Conservation (phyloP, 2,113 vertebrate species). For the Cyprinodon tularosa region DNA sequence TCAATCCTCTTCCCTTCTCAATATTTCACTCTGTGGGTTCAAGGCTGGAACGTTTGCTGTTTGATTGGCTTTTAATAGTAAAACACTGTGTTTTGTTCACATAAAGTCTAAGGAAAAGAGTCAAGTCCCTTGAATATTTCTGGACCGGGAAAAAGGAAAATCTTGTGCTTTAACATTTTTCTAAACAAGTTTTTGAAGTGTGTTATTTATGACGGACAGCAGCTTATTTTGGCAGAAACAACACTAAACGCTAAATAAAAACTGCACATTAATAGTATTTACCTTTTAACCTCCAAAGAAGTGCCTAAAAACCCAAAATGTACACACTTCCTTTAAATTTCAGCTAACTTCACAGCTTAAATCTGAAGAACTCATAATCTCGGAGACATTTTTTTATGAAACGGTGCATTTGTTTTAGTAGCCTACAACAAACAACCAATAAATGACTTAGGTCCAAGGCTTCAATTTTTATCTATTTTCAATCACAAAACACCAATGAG, state of each 20-base stretch:
- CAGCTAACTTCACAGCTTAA: not conserved
- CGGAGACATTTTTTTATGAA: no score
- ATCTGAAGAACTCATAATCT: no score
- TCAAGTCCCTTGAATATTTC: not conserved
- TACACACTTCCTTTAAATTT: not conserved
- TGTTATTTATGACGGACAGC: not conserved
- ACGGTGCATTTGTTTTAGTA: no score
- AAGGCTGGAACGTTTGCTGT: constrained; percentile 57
- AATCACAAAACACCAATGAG: no score
- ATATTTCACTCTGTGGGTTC: constrained; percentile 48
- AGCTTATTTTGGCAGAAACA: not conserved
- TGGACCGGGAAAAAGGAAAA: not conserved
- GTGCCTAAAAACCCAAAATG: not conserved
- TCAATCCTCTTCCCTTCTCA: constrained; percentile 63
- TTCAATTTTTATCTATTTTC: no score
- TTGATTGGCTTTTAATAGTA: constrained; percentile 56
- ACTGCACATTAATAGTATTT: not conserved
- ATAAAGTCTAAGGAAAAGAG: not conserved
- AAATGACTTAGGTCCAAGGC: no score
- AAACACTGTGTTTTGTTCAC: not conserved
- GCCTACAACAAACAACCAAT: no score
- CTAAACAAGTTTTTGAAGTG: not conserved
- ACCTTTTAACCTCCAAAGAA: not conserved
- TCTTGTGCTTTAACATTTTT: not conserved
- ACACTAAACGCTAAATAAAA: not conserved